Percentiles rank a stretch among this genome's conserved stretches.
Conservation (phyloP, 1,140 invertebrate genomes). For the Eriocheir sinensis region DNA sequence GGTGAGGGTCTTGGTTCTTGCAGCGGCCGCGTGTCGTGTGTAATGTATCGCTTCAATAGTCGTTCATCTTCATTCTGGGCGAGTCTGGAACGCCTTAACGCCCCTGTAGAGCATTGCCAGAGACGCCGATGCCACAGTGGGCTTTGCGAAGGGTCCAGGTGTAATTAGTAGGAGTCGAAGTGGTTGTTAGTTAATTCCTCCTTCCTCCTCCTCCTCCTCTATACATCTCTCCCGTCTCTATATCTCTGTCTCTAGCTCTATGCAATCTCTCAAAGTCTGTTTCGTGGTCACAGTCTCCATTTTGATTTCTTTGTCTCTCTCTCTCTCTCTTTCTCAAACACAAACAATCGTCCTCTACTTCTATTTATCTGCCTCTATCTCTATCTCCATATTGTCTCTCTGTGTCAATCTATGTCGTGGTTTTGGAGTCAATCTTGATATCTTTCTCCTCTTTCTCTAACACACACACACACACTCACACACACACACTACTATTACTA, state of each 20-base stretch:
- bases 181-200: no score
- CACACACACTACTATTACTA: no score
- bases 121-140: not conserved
- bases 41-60: not conserved
- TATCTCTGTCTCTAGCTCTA: not conserved
- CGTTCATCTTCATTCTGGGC: not conserved
- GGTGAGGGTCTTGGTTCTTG: not conserved
- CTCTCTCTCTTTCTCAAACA: not conserved
- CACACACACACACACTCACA: no score
- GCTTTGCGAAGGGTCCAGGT: not conserved
- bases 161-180: slow-evolving; percentile 45
- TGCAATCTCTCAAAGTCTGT: not conserved
- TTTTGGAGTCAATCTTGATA: no score
- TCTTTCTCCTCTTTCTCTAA: not conserved
- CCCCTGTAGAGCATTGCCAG: not conserved
- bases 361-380: not conserved
- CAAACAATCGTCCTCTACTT: not conserved
- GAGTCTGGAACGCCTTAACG: not conserved
- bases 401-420: no score
- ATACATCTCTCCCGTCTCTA: not conserved
- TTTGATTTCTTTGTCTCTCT: not conserved
- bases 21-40: no score
- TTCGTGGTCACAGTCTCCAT: no score
- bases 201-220: not conserved
- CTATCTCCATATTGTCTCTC: no score